Base-by-base conservation (phyloP, 2,113 vertebrate species). In the Hucho hucho region DNA sequence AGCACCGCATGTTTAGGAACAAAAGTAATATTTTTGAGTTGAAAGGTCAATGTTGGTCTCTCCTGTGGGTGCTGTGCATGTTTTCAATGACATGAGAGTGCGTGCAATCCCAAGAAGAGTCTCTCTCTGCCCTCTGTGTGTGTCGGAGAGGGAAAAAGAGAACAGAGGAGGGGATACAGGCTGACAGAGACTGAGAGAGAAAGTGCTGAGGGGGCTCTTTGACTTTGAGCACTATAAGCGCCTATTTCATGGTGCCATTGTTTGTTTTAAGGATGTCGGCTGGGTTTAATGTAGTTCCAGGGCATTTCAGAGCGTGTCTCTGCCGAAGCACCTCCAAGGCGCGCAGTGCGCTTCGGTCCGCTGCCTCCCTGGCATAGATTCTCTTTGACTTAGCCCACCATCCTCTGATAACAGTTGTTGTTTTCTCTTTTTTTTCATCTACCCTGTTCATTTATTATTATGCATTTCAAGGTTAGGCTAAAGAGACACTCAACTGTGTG, bases 161-260 rank as follows among this genome's bases (percentile, higher is more conserved):
- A 37, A 47, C 22, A 28, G 32, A 61, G 18, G 22, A 46, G 25
- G 7, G 43, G 65, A 69, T n/a, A 74, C 20, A 69, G 58, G 32
- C n/a, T 43, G 32, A 6, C 78, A 77, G 85, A 77, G 64, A 76
- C 83, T 84, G 86, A 87, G 86, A 87, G 88, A 89, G 37, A 53
- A 84, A 85, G 76, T 78, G 86, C 87, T 85, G 81, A 79, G 69
- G 90, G 87, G 82, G 76, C 79, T 89, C 84, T 90, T 87, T 82
- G 86, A 90, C 86, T 91, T 92, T 91, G 88, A 90, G 84, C 83
- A 6, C 28, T 79, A 84, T 89, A 88, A 89, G 86, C 87, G 84
- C 82, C 89, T 89, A 90, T 90, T 91, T 88, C 88, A 92, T 88
- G 88, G 84, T 81, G 86, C 84, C 82, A 89, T 91, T 89, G 87